Evolutionary conservation across 2,888 invertebrate species (phyloP).

Genomic region (Bedellia somnulentella): DNA sequence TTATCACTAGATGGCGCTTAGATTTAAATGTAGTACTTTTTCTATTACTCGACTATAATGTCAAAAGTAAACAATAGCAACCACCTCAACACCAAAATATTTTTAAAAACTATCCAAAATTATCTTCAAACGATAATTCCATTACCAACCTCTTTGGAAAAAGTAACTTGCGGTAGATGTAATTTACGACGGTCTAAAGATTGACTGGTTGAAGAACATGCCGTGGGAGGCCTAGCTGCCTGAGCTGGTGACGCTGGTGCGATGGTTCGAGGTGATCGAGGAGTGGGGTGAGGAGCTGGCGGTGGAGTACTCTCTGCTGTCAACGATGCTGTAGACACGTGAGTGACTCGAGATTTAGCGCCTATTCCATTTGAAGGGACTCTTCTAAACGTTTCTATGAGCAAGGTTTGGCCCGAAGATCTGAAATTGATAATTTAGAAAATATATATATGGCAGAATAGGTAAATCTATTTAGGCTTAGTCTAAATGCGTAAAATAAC

Average conservation of each 20-base stretch:
- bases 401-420: constrained; percentile 70
- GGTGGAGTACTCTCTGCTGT: constrained; percentile 39
- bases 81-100: too few relatives aligned
- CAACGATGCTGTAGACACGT: constrained; percentile 26
- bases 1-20: too few relatives aligned
- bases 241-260: constrained; percentile 40
- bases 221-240: constrained; percentile 65
- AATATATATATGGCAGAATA: too few relatives aligned
- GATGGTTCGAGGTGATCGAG: constrained; percentile 34
- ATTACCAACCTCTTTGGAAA: constrained; percentile 89
- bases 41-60: too few relatives aligned
- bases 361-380: constrained; percentile 46
- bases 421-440: too few relatives aligned
- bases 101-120: too few relatives aligned
- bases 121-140: constrained; percentile 81
- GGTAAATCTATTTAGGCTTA: too few relatives aligned
- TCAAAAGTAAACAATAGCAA: too few relatives aligned
- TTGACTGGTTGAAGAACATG: constrained; percentile 69
- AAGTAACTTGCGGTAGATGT: constrained; percentile 80
- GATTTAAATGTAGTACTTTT: too few relatives aligned
- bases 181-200: constrained; percentile 65
- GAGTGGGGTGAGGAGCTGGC: constrained; percentile 34
- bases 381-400: constrained; percentile 72
- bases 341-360: constrained; percentile 23
- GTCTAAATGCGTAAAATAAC: too few relatives aligned